Evolutionary conservation across 2,888 invertebrate species (phyloP).

Genomic region (Hylaea fasciaria): DNA sequence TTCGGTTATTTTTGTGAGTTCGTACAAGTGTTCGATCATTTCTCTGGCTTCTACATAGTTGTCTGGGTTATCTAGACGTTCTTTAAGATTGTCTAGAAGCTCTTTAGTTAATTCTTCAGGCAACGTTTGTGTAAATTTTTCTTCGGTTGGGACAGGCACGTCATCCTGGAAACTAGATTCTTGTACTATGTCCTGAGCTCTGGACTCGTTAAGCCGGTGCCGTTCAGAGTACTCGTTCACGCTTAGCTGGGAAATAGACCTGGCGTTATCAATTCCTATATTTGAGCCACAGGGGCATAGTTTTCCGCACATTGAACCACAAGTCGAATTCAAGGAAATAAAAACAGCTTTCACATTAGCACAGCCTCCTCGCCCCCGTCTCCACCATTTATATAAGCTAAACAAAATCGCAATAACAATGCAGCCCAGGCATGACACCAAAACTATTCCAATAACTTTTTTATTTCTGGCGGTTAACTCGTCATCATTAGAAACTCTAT

Average conservation of each 20-base stretch:
- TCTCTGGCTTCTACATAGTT: conserved; percentile 90
- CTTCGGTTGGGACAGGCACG: conserved; percentile 70
- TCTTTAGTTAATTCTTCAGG: conserved; percentile 91
- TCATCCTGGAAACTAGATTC: conserved; percentile 65
- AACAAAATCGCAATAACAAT: conserved; percentile 82
- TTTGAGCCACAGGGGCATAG: conserved; percentile 73
- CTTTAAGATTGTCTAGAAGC: conserved; percentile 87
- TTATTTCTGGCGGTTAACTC: conserved; percentile 65
- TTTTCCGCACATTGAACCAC: conserved; percentile 67
- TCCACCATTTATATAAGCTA: conserved; percentile 84
- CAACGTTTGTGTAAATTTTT: conserved; percentile 88
- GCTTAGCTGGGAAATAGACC: conserved; percentile 85
- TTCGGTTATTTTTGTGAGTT: conserved; percentile 88
- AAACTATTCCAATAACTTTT: conserved; percentile 79
- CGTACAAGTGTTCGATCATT: conserved; percentile 91
- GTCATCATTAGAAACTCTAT: conserved; percentile 56
- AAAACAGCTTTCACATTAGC: conserved; percentile 70
- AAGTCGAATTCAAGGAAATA: conserved; percentile 70
- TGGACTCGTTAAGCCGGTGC: conserved; percentile 84
- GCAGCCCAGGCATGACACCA: conserved; percentile 81
- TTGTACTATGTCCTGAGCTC: conserved; percentile 72
- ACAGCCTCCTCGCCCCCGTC: conserved; percentile 81
- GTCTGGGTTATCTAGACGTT: conserved; percentile 89
- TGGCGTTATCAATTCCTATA: conserved; percentile 83
- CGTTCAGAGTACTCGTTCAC: conserved; percentile 87